Evolutionary conservation across 2,113 vertebrate genomes (phyloP), one percentile per base, ranked within the genome.

Genomic region (Tetrao urogallus): DNA sequence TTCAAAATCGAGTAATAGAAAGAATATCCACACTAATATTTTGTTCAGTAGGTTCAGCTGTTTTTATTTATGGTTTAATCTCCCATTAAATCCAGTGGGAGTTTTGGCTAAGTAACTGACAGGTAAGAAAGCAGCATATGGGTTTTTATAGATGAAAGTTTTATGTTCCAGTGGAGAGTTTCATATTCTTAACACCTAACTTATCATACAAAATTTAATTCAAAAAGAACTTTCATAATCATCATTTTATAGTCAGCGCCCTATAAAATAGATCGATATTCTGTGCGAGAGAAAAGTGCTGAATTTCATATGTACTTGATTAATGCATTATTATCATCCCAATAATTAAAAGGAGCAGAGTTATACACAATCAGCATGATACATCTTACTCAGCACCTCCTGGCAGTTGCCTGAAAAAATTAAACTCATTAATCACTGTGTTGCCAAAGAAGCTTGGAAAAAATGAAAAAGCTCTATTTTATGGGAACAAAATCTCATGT

Each of bases 351-450:
- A 97, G 92, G 91, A 97, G 70, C n/a, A 0, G 93, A 71, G 85
- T 95, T 94, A 89, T 61, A 96, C 74, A 95, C 94, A 95, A 95
- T 97, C 97, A 88, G 93, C 74, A 42, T 74, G 95, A 93, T 94
- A 96, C 86, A 94, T 97, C 97, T 98, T 96, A 97, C 95, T 98
- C 97, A 97, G 97, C 97, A 96, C 57, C 95, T 97, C 92, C 96
- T 97, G 94, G 97, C 97, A 97, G 95, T 95, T 97, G 96, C 94
- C 93, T 95, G 90, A 91, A 97, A 97, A 98, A 97, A 97, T 97
- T 97, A 97, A 97, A 96, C 96, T 94, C 97, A 98, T 98, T 97
- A 96, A 98, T 98, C 98, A 98, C 82, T 66, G 48, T 87, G 91
- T 96, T 93, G 93, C 48, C 66, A 83, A 94, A 91, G 84, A 95